Conservation (phyloP, 2,797 vertebrate species). For the Myotis pilosus region DNA sequence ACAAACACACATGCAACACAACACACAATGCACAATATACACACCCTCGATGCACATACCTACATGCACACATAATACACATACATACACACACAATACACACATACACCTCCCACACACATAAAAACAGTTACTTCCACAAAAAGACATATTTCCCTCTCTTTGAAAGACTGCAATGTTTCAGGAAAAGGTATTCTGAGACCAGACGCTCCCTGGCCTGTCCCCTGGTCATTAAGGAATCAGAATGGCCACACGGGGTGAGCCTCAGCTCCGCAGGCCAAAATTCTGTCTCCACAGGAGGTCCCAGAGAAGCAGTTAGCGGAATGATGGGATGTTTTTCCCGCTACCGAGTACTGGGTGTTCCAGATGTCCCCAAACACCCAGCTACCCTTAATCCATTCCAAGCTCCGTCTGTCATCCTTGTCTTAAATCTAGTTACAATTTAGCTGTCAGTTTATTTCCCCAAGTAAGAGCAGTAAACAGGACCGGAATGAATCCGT, state of each 20-base stretch:
- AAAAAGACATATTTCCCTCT: neutral
- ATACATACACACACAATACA: neutral
- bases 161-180: constrained; percentile 24
- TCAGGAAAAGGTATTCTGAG: constrained; percentile 30
- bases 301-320: neutral
- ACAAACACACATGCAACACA: neutral
- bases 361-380: constrained; percentile 25
- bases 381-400: constrained; percentile 48
- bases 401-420: constrained; percentile 60
- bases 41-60: neutral
- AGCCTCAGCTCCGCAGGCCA: neutral
- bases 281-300: neutral
- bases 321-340: neutral
- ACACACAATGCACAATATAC: neutral
- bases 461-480: constrained; percentile 68
- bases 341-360: neutral
- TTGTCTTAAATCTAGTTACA: constrained; percentile 69
- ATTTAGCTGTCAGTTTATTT: constrained; percentile 74
- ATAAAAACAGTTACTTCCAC: neutral
- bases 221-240: neutral
- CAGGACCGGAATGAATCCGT: constrained; percentile 67
- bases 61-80: neutral
- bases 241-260: neutral
- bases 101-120: neutral
- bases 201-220: constrained; percentile 43